Evolutionary conservation across 2,888 invertebrate species (phyloP), one percentile per base, ranked within the genome.

Genomic region (Pristionchus mayeri): DNA sequence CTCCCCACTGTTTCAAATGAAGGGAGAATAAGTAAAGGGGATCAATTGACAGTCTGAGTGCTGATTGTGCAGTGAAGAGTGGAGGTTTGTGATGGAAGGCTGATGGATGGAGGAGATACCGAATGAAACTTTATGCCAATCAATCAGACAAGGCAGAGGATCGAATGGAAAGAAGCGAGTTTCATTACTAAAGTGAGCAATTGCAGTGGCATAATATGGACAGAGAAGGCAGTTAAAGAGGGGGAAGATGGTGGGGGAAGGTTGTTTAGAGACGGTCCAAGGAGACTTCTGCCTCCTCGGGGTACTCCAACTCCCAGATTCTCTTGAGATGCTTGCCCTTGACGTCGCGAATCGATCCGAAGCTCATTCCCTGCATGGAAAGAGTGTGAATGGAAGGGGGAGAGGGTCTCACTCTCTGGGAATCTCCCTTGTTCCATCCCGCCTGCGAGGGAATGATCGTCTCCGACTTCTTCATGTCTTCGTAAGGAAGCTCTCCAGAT

Each of bases 351-450:
- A 91, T 90, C 27, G 91, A 89, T 85, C 93, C 93, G 89, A 93
- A 93, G 84, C 92, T 93, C 90, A 90, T 91, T 75, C 88, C 87
- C 90, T 89, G 86, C 44, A 88, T 86, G 52, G n/a, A 13, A 76
- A 21, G 52, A 27, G 30, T 18, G 27, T 84, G n/a, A 75, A 37
- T 75, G 3, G 71, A 11, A 21, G 54, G 54, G 18, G 0, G 13
- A 34, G 27, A n/a, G 7, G n/a, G 13, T n/a, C 75, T 7, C 16
- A 88, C 90, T 88, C 91, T 92, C 89, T 93, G 93, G 21, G 92
- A 92, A 88, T 93, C 92, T 89, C 91, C 93, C 88, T 89, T 91
- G 87, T 93, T 93, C 93, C 93, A 93, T 85, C 93, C 93, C 85
- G 93, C 93, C 85, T 93, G 93, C 79, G 89, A 88, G 63, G 91